Evolutionary conservation across 2,113 vertebrate species (phyloP), one percentile per base, ranked within the genome.

Genomic region (Ptilonorhynchus violaceus): DNA sequence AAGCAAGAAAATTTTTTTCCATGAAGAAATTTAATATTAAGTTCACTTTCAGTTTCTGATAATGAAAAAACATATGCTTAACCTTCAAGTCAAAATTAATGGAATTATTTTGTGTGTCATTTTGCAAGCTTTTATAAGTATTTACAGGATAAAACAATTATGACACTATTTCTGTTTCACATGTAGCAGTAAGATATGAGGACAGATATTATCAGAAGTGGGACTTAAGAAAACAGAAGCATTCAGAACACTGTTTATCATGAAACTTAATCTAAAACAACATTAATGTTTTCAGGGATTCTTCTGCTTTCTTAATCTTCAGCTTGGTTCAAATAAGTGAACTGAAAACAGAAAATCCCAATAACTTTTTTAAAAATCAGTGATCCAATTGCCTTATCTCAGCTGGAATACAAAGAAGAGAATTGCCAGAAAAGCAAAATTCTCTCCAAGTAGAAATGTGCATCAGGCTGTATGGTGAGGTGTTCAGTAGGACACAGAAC

Each of bases 131-230:
- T 72, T 23, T 87, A 0, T 42, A 74, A 72, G 31, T 42, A 49
- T 52, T 49, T 68, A 35, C 1, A 67, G 11, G 28, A 50, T 28
- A 62, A 92, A 93, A 74, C 22, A 83, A 53, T 44, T 67, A 76
- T 2, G 14, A 58, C 62, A 73, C n/a, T 77, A 63, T n/a, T 91
- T 58, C 22, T 66, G 23, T 85, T 93, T 80, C 55, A 85, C 21
- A 58, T 0, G 0, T 9, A 85, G 49, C n/a, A 82, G 10, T 53
- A 80, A 64, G 28, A 76, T 16, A 79, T 1, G 1, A 73, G 27
- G 21, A 62, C 42, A 91, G 31, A 42, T 66, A 66, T 14, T 63
- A 80, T 21, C 56, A 72, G 53, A 72, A 95, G n/a, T 1, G 1
- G 25, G 37, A 64, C 53, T 82, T 46, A 6, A 53, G 47, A 62